These are phyloP conservation scores for Platerodrilus igneus DNA, from an alignment of 2,888 invertebrate genomes.

Conservation along the genomic window DNA sequence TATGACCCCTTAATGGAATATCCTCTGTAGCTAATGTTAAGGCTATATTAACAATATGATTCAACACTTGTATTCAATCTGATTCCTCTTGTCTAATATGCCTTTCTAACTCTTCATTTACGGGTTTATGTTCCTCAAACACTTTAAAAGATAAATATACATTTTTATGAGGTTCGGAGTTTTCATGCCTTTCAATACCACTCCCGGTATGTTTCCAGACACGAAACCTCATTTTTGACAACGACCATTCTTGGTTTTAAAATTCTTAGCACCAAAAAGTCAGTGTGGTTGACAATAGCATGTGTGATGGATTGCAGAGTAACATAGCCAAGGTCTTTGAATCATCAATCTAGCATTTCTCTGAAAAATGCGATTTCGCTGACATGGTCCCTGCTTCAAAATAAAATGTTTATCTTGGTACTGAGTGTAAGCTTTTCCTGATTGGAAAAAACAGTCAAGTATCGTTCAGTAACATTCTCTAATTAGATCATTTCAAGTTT, in stretches of 20 bases:
- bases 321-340: conserved; percentile 2
- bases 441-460: conserved; percentile 1
- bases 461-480: not conserved
- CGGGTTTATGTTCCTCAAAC: not conserved
- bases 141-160: not conserved
- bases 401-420: conserved; percentile 2
- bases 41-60: not conserved
- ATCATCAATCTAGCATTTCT: not conserved
- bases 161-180: conserved; percentile 2
- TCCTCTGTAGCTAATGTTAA: conserved; percentile 1
- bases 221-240: not conserved
- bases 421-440: not conserved
- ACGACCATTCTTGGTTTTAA: not conserved
- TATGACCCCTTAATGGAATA: not conserved
- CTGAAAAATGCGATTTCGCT: not conserved
- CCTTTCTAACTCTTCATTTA: conserved; percentile 1
- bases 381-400: not conserved
- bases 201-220: not conserved
- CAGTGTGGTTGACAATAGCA: conserved; percentile 4
- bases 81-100: not conserved
- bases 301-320: not conserved
- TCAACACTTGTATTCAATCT: not conserved
- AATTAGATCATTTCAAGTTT: too few species aligned
- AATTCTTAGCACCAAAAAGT: conserved; percentile 2
- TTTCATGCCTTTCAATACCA: conserved; percentile 1